Percentiles rank a stretch among this genome's conserved stretches.
phyloP scores from a whole-genome alignment of 2,113 vertebrate genomes.

The Callipepla squamata region DNA sequence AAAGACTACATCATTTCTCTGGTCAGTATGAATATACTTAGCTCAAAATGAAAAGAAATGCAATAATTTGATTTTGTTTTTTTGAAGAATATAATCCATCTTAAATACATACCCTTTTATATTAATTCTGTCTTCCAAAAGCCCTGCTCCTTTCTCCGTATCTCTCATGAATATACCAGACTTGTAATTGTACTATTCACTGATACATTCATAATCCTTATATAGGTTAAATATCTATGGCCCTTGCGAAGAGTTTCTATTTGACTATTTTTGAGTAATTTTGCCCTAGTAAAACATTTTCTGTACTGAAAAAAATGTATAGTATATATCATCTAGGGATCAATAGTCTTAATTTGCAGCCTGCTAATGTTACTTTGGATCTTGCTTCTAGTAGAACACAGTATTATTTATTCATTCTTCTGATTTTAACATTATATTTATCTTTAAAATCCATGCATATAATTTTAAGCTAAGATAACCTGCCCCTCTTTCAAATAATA shows the following conservation, averaged over 20 bases:
- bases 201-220: background rate
- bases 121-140: background rate
- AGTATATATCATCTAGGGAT: background rate
- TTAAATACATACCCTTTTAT: background rate
- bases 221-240: background rate
- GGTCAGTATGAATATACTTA: background rate
- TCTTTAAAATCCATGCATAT: background rate
- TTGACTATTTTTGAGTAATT: background rate
- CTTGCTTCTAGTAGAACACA: background rate
- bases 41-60: background rate
- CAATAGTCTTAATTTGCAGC: background rate
- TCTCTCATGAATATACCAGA: background rate
- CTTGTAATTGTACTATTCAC: background rate
- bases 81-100: background rate
- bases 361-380: background rate
- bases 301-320: background rate
- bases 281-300: background rate
- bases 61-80: background rate
- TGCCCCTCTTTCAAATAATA: background rate
- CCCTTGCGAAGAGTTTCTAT: background rate
- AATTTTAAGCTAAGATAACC: background rate
- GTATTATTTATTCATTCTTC: background rate
- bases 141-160: background rate
- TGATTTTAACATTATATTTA: background rate
- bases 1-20: background rate